phyloP scores from a whole-genome alignment of 2,888 invertebrate genomes.

The Tetramorium bicarinatum region DNA sequence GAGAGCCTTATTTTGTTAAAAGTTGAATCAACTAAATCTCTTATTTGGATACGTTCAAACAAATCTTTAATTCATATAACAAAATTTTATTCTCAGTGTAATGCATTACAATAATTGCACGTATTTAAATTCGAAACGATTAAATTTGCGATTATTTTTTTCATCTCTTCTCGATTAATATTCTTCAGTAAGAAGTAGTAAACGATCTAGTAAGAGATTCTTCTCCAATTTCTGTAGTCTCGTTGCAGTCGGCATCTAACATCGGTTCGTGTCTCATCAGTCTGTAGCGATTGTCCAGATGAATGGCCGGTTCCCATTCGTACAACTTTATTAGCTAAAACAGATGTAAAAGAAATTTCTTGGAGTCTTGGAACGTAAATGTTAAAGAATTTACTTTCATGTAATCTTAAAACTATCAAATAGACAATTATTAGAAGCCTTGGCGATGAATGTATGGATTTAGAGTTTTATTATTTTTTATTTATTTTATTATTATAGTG shows the following conservation, averaged over 20 bases:
- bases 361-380: not conserved
- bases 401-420: not conserved
- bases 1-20: too few relatives aligned
- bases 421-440: not conserved
- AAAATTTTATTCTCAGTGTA: too few relatives aligned
- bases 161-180: not conserved
- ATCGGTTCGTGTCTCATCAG: constrained; percentile 82
- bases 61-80: too few relatives aligned
- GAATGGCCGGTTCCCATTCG: constrained; percentile 77
- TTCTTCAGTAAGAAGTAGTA: too few relatives aligned
- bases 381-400: not conserved
- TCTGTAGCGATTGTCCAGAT: constrained; percentile 84
- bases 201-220: too few relatives aligned
- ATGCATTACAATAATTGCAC: not conserved
- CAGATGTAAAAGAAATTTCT: not conserved
- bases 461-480: not conserved
- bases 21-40: too few relatives aligned
- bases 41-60: too few relatives aligned
- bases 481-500: not conserved
- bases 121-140: not conserved
- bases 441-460: not conserved
- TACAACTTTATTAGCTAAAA: constrained; percentile 72
- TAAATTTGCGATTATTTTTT: not conserved
- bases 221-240: constrained; percentile 78
- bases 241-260: constrained; percentile 80